phyloP scores from a whole-genome alignment of 2,888 invertebrate species.

The Tetropium fuscum region DNA sequence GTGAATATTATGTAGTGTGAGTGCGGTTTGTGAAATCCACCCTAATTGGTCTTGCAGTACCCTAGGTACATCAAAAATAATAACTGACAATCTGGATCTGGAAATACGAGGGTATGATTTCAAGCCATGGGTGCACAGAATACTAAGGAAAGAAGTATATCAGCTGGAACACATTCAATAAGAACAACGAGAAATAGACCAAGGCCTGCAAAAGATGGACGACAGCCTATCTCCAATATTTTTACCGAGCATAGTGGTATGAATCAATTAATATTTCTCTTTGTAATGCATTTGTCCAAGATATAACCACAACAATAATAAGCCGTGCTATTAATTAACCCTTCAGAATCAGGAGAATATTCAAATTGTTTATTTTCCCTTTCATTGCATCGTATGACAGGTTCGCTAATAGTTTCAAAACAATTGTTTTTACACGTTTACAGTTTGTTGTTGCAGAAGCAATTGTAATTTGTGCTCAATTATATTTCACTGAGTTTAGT shows the following conservation, averaged over 20 bases:
- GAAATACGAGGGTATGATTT: constrained; percentile 64
- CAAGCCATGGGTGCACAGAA: constrained; percentile 91
- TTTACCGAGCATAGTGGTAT: constrained; percentile 96
- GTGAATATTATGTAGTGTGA: constrained; percentile 52
- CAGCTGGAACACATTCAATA: constrained; percentile 77
- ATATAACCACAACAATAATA: background rate
- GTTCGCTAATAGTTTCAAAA: no score
- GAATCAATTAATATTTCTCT: constrained; percentile 58
- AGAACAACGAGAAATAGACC: constrained; percentile 82
- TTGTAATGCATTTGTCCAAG: constrained; percentile 4
- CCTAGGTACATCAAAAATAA: constrained; percentile 52
- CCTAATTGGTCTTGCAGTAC: constrained; percentile 58
- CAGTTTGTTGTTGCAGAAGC: no score
- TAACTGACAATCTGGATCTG: constrained; percentile 63
- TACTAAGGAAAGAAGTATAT: constrained; percentile 88
- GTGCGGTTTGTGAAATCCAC: constrained; percentile 44
- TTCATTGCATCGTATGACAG: no score
- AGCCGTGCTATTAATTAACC: no score
- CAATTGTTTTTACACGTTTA: no score
- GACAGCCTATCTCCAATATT: constrained; percentile 89
- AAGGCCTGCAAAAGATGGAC: constrained; percentile 83
- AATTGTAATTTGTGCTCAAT: no score
- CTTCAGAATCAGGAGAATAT: no score
- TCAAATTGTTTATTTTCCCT: no score
- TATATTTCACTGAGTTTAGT: no score